Conservation (phyloP, 1,140 invertebrate genomes). For the Yoshiicerus persimilis region DNA sequence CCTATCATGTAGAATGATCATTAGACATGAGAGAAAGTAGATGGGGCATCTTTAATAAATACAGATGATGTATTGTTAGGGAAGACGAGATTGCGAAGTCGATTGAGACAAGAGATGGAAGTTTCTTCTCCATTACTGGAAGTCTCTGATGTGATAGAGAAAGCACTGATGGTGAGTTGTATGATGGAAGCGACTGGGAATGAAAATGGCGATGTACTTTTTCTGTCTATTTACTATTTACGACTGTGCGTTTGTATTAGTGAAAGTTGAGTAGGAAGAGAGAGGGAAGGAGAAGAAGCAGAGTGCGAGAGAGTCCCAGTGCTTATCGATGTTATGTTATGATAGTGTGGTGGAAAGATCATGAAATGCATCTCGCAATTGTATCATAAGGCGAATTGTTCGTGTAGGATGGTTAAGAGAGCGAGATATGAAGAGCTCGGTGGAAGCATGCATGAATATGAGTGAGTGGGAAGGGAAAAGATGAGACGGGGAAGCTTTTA, state of each 20-base stretch:
- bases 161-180: background rate
- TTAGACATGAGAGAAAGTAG: background rate
- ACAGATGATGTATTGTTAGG: background rate
- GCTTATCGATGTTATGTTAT: too few relatives aligned
- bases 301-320: too few relatives aligned
- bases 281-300: too few relatives aligned
- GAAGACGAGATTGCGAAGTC: background rate
- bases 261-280: background rate
- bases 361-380: too few relatives aligned
- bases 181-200: background rate
- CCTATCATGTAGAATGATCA: background rate
- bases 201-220: background rate
- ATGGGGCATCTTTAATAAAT: too few relatives aligned
- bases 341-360: too few relatives aligned
- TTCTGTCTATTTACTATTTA: background rate
- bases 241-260: background rate
- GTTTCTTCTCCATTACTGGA: background rate
- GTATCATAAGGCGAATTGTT: background rate
- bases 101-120: background rate
- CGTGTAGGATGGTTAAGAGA: background rate
- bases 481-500: background rate
- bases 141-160: too few relatives aligned
- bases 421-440: background rate
- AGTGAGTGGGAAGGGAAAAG: background rate
- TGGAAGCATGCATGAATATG: too few relatives aligned